These are phyloP conservation scores for Hypsibius dujardini DNA, from an alignment of 1,140 invertebrate species.

Conservation along the genomic window DNA sequence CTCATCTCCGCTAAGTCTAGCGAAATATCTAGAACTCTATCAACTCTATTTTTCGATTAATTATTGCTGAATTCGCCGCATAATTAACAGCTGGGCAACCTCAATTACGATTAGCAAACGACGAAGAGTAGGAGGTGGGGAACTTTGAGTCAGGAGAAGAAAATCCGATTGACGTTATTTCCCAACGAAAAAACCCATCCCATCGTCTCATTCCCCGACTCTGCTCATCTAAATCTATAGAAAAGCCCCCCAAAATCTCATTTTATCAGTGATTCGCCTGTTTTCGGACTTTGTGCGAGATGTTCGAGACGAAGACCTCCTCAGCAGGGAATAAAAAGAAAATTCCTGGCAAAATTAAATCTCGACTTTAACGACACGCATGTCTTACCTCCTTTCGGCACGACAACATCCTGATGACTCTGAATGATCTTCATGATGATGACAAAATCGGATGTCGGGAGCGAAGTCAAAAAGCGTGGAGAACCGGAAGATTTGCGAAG, in stretches of 20 bases:
- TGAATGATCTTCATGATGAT: constrained; percentile 14
- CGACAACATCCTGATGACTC: constrained; percentile 7
- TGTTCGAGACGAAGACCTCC: background rate
- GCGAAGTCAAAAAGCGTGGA: no score
- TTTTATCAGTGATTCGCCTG: background rate
- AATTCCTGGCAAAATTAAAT: background rate
- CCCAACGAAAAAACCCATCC: background rate
- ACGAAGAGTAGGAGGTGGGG: no score
- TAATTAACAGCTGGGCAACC: no score
- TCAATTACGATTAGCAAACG: no score
- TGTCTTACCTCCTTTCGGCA: background rate
- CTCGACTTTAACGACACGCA: background rate
- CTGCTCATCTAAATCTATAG: background rate
- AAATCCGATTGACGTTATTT: no score
- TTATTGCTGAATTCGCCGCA: no score
- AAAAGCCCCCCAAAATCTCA: no score
- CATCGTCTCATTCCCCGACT: background rate
- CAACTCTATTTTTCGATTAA: background rate
- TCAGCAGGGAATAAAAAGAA: background rate
- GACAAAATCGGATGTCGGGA: background rate
- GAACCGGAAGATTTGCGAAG: no score
- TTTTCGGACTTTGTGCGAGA: background rate
- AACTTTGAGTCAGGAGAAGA: no score
- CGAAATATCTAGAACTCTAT: background rate
- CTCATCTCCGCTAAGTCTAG: background rate